phyloP scores from a whole-genome alignment of 1,140 invertebrate species.

The Drosophila sp. region DNA sequence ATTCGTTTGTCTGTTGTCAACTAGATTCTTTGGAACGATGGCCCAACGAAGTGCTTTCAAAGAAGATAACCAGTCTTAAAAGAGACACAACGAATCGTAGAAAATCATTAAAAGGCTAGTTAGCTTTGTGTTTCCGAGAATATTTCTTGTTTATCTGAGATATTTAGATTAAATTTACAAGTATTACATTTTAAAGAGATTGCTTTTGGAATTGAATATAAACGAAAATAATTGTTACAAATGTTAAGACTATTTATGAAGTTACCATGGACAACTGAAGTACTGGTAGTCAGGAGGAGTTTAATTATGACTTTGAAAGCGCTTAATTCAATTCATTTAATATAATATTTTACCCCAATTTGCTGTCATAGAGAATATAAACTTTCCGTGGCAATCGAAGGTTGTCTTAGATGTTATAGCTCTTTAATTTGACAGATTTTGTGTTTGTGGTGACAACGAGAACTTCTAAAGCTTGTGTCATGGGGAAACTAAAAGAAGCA shows the following conservation, averaged over 20 bases:
- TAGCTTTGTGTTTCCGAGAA: too few species aligned
- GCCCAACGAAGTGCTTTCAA: too few species aligned
- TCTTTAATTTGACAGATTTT: slow-evolving; percentile 3
- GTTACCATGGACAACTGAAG: background rate
- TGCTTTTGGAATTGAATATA: too few species aligned
- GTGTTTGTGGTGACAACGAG: slow-evolving; percentile 27
- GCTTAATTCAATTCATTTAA: slow-evolving; percentile 7
- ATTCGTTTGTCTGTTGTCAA: too few species aligned
- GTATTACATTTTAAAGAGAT: too few species aligned
- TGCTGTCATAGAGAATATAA: background rate
- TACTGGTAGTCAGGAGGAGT: background rate
- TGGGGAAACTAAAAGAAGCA: slow-evolving; percentile 44
- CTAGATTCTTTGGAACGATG: too few species aligned
- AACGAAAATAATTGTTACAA: too few species aligned
- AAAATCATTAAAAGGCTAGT: too few species aligned
- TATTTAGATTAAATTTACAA: too few species aligned
- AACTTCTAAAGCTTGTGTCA: slow-evolving; percentile 69
- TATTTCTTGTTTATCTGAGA: too few species aligned
- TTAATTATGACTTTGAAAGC: background rate
- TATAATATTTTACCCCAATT: background rate
- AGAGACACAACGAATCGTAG: too few species aligned
- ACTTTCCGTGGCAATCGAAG: slow-evolving; percentile 9
- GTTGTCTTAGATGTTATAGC: slow-evolving; percentile 8
- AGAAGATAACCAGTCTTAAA: too few species aligned
- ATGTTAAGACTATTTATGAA: background rate